Evolutionary conservation across 35 echinoderm and acorn worm genomes (phyloP).

Genomic region (Stichopus chloronotus): DNA sequence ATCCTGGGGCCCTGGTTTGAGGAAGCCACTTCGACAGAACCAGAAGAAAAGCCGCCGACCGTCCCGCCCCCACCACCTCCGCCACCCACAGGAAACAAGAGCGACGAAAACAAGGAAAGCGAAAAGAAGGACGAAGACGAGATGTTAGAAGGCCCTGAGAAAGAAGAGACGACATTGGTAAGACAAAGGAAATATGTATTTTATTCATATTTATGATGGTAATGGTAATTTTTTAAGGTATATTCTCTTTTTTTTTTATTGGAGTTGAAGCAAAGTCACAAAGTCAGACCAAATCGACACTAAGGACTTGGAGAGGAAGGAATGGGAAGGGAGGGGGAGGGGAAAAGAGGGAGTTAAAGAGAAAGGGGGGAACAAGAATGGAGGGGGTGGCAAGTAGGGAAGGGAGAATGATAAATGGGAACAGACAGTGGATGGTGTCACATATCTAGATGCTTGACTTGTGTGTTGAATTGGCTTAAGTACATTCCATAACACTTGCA

Average conservation of each 20-base stretch:
- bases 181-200: neutral
- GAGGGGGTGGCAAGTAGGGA: too few species aligned
- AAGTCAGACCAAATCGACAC: neutral
- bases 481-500: too few species aligned
- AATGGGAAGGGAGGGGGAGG: too few species aligned
- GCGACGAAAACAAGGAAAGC: conserved; percentile 74
- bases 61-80: conserved; percentile 79
- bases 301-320: neutral
- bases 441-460: too few species aligned
- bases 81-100: conserved; percentile 68
- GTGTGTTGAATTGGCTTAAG: too few species aligned
- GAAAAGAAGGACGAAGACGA: conserved; percentile 56
- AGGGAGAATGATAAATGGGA: too few species aligned
- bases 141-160: conserved; percentile 73
- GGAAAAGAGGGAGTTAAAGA: too few species aligned
- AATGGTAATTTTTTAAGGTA: neutral
- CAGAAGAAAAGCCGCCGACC: conserved; percentile 70
- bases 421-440: too few species aligned
- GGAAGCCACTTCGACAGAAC: conserved; percentile 73
- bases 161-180: conserved; percentile 90
- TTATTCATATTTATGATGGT: neutral
- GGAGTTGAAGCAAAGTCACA: neutral
- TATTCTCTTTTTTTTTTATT: neutral
- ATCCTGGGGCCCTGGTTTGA: conserved; percentile 98
- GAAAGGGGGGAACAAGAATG: too few species aligned